These are phyloP conservation scores for Smutsia gigantea DNA, from an alignment of 2,797 vertebrate species.

Conservation along the genomic window DNA sequence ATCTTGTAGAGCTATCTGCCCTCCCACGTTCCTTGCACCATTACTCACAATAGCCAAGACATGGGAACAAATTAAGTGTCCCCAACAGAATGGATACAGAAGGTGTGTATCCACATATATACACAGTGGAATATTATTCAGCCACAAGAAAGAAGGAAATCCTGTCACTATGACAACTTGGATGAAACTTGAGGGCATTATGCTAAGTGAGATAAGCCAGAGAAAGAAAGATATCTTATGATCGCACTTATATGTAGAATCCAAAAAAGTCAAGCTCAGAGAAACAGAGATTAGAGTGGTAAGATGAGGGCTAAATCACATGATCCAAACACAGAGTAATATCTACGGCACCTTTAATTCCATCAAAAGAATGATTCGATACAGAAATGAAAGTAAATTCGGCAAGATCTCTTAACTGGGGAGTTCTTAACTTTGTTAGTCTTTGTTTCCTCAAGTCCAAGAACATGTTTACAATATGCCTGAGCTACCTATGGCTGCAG, in stretches of 20 bases:
- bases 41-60: not conserved
- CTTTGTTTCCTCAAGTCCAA: constrained; percentile 5
- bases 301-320: not conserved
- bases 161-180: not conserved
- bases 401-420: not conserved
- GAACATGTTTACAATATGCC: not conserved
- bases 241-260: not conserved
- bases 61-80: not conserved
- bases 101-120: not conserved
- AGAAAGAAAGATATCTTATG: not conserved
- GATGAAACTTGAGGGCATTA: not conserved
- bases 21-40: not conserved
- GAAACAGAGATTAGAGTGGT: not conserved
- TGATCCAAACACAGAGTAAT: not conserved
- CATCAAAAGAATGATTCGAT: not conserved
- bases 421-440: not conserved
- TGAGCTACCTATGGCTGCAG: not conserved
- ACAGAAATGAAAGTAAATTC: not conserved
- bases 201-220: not conserved
- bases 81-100: not conserved
- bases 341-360: not conserved
- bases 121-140: not conserved
- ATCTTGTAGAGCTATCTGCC: not conserved
- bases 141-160: not conserved
- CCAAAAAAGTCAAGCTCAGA: not conserved